Evolutionary conservation across 23 tunicate genomes (phyloP).

Genomic region (Halocynthia roretzi): DNA sequence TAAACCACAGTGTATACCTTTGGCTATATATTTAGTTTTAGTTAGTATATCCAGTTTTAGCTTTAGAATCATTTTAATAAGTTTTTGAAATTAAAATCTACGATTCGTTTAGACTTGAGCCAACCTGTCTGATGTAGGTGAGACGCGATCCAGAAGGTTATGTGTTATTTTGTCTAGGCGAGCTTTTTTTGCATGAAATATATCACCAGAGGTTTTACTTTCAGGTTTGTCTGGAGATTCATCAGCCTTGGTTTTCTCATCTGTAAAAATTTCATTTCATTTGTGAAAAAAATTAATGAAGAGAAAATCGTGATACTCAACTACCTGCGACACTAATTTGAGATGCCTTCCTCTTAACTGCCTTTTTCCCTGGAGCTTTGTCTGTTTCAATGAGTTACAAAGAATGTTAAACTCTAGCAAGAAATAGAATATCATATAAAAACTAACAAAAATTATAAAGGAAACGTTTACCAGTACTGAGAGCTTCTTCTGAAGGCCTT

Average conservation of each 20-base stretch:
- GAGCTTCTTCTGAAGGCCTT: background rate
- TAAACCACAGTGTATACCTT: background rate
- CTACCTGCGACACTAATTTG: background rate
- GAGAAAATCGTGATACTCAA: background rate
- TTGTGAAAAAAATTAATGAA: too few species aligned
- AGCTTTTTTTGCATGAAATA: constrained; percentile 64
- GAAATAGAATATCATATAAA: background rate
- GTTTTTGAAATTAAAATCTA: background rate
- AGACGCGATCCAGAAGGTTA: constrained; percentile 41
- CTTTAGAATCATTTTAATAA: background rate
- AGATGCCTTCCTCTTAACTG: background rate
- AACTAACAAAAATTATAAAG: background rate
- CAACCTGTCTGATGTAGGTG: constrained; percentile 20
- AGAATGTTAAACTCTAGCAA: too few species aligned
- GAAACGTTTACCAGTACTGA: background rate
- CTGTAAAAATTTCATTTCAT: too few species aligned
- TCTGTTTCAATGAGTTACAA: too few species aligned
- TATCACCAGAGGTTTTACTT: background rate
- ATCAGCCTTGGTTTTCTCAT: background rate
- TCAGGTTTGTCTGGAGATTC: background rate
- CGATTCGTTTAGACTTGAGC: background rate
- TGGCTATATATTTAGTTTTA: background rate
- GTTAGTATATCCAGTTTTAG: background rate
- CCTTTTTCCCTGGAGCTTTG: background rate
- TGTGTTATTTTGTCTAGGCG: constrained; percentile 60